Conservation (phyloP, 1,140 invertebrate species). For the Drosophila sucinea region DNA sequence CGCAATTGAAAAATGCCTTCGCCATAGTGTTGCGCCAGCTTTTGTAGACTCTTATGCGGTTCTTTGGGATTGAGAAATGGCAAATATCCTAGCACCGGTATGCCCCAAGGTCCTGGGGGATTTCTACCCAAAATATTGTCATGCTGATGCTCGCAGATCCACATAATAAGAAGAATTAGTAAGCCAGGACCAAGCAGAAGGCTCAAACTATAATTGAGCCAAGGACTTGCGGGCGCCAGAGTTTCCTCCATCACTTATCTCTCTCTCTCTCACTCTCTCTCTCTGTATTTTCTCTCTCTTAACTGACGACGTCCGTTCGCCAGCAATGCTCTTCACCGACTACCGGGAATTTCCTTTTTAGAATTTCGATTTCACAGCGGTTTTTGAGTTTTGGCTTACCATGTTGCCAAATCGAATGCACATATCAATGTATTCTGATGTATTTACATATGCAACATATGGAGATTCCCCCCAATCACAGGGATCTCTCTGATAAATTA, state of each 20-base stretch:
- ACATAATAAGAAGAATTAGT: constrained; percentile 38
- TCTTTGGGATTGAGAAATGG: constrained; percentile 87
- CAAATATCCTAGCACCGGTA: constrained; percentile 91
- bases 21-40: constrained; percentile 87
- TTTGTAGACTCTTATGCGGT: constrained; percentile 88
- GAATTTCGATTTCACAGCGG: constrained; percentile 55
- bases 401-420: constrained; percentile 3
- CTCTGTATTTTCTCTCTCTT: constrained; percentile 5
- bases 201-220: constrained; percentile 9
- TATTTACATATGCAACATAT: not conserved
- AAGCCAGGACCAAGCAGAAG: constrained; percentile 19
- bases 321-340: constrained; percentile 62
- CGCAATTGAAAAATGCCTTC: constrained; percentile 87
- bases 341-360: constrained; percentile 57
- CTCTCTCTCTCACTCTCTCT: not conserved
- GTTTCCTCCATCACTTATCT: constrained; percentile 27
- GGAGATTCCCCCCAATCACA: not conserved
- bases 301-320: constrained; percentile 50
- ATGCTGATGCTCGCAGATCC: constrained; percentile 55
- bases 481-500: not conserved
- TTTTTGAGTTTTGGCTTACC: constrained; percentile 17
- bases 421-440: not conserved
- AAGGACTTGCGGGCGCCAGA: constrained; percentile 1
- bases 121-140: constrained; percentile 36
- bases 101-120: constrained; percentile 90